A percentile compares a stretch with the other conserved stretches of the same genome.
Evolutionary conservation across 2,797 vertebrate species (phyloP).

Genomic region (Hippoglossus hippoglossus): DNA sequence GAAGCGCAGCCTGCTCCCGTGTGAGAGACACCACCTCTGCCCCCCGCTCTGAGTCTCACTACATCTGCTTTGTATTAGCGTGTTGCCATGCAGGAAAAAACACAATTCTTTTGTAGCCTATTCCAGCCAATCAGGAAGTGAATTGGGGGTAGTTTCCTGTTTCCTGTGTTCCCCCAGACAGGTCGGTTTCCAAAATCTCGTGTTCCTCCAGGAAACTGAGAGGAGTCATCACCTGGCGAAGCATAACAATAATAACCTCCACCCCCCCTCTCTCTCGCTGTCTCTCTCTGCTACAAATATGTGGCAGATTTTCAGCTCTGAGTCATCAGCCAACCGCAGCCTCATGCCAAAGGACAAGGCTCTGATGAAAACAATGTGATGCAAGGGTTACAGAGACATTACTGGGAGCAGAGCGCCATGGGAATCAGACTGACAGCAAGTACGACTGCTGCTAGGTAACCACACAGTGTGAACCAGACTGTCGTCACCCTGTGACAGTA

Average conservation of each 20-base stretch:
- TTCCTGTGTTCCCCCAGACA: constrained; percentile 85
- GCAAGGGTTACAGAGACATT: constrained; percentile 63
- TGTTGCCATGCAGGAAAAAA: constrained; percentile 86
- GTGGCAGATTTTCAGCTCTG: constrained; percentile 56
- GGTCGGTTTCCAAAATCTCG: constrained; percentile 71
- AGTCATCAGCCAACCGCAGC: constrained; percentile 55
- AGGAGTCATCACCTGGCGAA: constrained; percentile 64
- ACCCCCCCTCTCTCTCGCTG: constrained; percentile 14
- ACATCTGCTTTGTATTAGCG: constrained; percentile 80
- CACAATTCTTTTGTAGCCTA: constrained; percentile 82
- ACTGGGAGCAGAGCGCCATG: constrained; percentile 34
- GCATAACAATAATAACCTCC: constrained; percentile 44
- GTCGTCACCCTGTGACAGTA: constrained; percentile 25
- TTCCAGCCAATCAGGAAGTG: constrained; percentile 86
- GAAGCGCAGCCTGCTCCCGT: constrained; percentile 66
- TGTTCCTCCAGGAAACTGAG: constrained; percentile 82
- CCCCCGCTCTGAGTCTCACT: constrained; percentile 60
- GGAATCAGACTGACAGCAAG: constrained; percentile 56
- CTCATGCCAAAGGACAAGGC: constrained; percentile 62
- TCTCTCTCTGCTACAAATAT: constrained; percentile 34
- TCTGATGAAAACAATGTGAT: constrained; percentile 74
- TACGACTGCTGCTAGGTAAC: constrained; percentile 64
- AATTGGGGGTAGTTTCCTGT: constrained; percentile 87
- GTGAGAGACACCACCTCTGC: constrained; percentile 67
- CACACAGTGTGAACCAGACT: constrained; percentile 31